Percentiles rank a stretch among this genome's conserved stretches.
Evolutionary conservation across 2,797 vertebrate species (phyloP).

Genomic region (Gymnopithys bicolor): DNA sequence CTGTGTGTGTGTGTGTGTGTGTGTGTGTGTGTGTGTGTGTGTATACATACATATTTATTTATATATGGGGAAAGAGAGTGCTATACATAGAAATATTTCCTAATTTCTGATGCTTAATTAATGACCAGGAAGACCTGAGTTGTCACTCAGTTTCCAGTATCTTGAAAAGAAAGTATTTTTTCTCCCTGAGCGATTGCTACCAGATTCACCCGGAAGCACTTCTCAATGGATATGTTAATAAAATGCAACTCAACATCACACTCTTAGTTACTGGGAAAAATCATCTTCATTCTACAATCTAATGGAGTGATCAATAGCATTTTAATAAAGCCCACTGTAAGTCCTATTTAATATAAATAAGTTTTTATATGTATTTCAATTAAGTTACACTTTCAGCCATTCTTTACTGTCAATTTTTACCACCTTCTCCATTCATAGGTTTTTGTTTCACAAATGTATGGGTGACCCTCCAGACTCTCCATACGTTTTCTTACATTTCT

Average conservation of each 20-base stretch:
- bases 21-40: too few species aligned
- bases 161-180: not conserved
- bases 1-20: too few species aligned
- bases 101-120: not conserved
- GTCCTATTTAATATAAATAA: slow-evolving; percentile 32
- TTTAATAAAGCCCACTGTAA: not conserved
- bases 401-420: slow-evolving; percentile 2
- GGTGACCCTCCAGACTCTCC: not conserved
- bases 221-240: not conserved
- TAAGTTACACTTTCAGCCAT: slow-evolving; percentile 7
- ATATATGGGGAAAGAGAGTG: too few species aligned
- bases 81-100: not conserved
- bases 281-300: slow-evolving; percentile 3
- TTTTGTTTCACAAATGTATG: not conserved
- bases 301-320: slow-evolving; percentile 30
- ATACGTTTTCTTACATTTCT: not conserved
- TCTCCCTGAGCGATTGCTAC: not conserved
- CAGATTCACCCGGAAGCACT: slow-evolving; percentile 7
- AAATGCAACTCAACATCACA: not conserved
- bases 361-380: slow-evolving; percentile 45
- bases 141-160: not conserved
- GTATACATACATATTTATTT: not conserved
- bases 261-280: not conserved
- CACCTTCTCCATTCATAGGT: slow-evolving; percentile 11
- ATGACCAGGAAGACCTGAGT: not conserved